Evolutionary conservation across 2,797 vertebrate species (phyloP).

Genomic region (Leuciscus waleckii): DNA sequence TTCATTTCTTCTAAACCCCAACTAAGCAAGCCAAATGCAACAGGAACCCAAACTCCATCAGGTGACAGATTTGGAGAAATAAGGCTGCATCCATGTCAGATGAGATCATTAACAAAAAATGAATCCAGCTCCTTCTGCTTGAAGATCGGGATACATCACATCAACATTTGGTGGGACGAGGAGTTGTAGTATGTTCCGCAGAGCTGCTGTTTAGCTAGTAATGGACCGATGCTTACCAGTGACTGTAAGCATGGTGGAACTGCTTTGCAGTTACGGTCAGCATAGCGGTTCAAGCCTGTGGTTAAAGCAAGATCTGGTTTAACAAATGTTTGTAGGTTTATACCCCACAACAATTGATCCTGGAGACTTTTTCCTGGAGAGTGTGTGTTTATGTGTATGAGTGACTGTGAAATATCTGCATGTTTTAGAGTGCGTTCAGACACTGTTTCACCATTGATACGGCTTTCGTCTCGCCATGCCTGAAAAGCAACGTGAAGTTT

Average conservation of each 20-base stretch:
- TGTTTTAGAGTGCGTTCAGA: slow-evolving; percentile 1
- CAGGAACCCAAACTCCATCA: not conserved
- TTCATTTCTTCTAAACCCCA: not conserved
- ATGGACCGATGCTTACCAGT: not conserved
- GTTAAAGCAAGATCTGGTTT: not conserved
- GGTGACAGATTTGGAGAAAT: not conserved
- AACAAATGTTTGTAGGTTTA: not conserved
- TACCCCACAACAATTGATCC: no score
- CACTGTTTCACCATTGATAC: not conserved
- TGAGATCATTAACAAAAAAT: not conserved
- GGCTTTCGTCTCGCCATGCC: not conserved
- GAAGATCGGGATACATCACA: not conserved
- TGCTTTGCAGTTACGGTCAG: not conserved
- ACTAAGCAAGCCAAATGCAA: not conserved
- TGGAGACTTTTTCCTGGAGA: not conserved
- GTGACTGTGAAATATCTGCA: not conserved
- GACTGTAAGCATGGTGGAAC: not conserved
- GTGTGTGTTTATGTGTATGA: not conserved
- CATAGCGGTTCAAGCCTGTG: not conserved
- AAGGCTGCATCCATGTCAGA: not conserved
- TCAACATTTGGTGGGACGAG: not conserved
- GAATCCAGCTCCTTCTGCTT: not conserved
- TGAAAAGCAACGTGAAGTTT: slow-evolving; percentile 27
- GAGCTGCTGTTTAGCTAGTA: not conserved
- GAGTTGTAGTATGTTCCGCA: not conserved